Evolutionary conservation across 1,140 invertebrate genomes (phyloP).

Genomic region (Drosophila takahashii): DNA sequence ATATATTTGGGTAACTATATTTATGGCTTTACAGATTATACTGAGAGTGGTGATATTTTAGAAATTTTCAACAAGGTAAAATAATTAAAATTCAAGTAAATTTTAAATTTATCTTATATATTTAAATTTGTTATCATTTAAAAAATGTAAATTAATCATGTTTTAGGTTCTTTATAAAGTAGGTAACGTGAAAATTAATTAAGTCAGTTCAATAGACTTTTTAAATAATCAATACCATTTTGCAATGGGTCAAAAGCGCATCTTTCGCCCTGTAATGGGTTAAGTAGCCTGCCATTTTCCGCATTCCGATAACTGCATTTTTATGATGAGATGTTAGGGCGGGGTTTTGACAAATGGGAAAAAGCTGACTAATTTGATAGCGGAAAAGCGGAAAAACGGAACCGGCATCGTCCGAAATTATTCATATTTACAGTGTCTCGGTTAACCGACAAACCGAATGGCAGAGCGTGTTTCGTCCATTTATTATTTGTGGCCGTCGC

Average conservation of each 20-base stretch:
- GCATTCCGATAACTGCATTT: conserved; percentile 3
- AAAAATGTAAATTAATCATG: no score
- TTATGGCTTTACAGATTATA: no score
- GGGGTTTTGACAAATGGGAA: not conserved
- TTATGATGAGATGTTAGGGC: not conserved
- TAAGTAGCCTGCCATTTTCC: not conserved
- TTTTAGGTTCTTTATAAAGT: no score
- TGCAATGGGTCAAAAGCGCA: not conserved
- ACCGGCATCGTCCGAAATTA: conserved; percentile 38
- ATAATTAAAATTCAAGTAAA: no score
- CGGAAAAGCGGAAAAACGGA: conserved; percentile 5
- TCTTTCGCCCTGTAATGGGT: no score
- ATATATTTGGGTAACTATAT: not conserved
- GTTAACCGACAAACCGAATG: conserved; percentile 68
- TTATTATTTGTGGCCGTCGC: conserved; percentile 72
- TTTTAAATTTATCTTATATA: no score
- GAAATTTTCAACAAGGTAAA: no score
- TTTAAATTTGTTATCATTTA: no score
- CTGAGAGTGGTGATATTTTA: no score
- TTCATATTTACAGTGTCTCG: conserved; percentile 76
- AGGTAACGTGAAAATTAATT: no score
- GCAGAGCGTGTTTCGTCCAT: conserved; percentile 55
- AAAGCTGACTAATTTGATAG: conserved; percentile 44
- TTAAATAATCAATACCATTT: no score
- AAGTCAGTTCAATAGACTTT: no score